Percentiles rank a stretch among this genome's conserved stretches.
Evolutionary conservation across 2,113 vertebrate species (phyloP).

Genomic region (Synodontis membranacea): DNA sequence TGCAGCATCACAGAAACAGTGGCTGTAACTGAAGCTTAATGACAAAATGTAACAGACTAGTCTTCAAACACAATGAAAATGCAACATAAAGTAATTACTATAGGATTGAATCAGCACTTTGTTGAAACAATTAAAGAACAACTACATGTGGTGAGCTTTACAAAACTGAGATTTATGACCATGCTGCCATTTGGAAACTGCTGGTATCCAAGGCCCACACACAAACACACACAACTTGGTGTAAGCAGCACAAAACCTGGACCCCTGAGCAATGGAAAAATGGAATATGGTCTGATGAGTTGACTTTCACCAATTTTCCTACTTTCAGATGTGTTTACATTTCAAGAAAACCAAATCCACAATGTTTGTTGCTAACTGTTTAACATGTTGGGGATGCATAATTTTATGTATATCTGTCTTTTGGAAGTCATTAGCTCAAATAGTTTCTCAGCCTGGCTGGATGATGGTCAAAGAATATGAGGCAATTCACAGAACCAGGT

Average conservation of each 20-base stretch:
- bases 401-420: conserved; percentile 3
- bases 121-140: conserved; percentile 13
- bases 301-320: conserved; percentile 27
- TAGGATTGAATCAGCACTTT: conserved; percentile 22
- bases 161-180: conserved; percentile 26
- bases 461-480: background rate
- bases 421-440: conserved; percentile 1
- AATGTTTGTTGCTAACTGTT: conserved; percentile 23
- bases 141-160: conserved; percentile 15
- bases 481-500: conserved; percentile 3
- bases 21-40: background rate
- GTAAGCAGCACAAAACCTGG: conserved; percentile 27
- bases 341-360: conserved; percentile 33
- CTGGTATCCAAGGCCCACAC: conserved; percentile 29
- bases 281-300: conserved; percentile 31
- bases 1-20: background rate
- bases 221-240: conserved; percentile 23
- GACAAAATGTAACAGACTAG: background rate
- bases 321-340: conserved; percentile 34
- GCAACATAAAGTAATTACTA: background rate
- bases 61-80: background rate
- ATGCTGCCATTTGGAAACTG: conserved; percentile 14
- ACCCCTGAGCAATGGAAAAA: conserved; percentile 42
- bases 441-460: background rate
- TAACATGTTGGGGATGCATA: background rate